Base-by-base conservation (phyloP, 2,797 vertebrate species). In the Toxotes lorentzi region DNA sequence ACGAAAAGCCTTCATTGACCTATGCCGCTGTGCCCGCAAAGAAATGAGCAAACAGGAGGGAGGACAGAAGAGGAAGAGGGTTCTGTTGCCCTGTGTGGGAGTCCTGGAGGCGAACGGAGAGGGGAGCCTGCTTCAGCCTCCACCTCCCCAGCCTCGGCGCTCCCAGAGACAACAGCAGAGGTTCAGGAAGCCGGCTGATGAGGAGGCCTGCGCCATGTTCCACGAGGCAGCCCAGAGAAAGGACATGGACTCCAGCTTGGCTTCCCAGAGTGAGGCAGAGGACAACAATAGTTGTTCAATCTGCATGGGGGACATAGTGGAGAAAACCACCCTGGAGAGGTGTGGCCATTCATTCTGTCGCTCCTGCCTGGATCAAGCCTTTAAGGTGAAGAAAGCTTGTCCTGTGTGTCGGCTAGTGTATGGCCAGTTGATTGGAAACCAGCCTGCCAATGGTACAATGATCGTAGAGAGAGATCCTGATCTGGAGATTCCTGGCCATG, bases 391-490 rank as follows among this genome's bases (percentile, higher is more conserved):
- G 92, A 96, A 96, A 79, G 97, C 97, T 0, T 99, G 97, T 83
- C 97, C 97, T 2, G 97, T 99, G 85, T 99, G 97, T 77, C 96
- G 97, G 74, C 95, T 97, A 5, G 97, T 98, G 89, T 98, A 98
- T 1, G 97, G 97, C 83, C 96, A 96, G 86, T 89, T 99, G 80
- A 96, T 97, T 45, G 97, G 97, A 60, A 98, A 99, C 93, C 97
- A 99, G 86, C 97, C 97, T 10, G 95, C 96, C 85, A 97, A 97
- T 16, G 97, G 97, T 67, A 96, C 95, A 67, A 99, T 99, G 97
- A 96, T 97, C 72, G 97, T 98, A 78, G 97, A 97, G 85, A 92
- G 96, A 90, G 97, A 98, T 53, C 95, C 96, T 47, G 96, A 96
- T 53, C 92, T 97, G 60, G 95, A 97, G 69, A 94, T 99, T 86